Conservation (phyloP, 2,888 invertebrate species). For the Baronia brevicornis region DNA sequence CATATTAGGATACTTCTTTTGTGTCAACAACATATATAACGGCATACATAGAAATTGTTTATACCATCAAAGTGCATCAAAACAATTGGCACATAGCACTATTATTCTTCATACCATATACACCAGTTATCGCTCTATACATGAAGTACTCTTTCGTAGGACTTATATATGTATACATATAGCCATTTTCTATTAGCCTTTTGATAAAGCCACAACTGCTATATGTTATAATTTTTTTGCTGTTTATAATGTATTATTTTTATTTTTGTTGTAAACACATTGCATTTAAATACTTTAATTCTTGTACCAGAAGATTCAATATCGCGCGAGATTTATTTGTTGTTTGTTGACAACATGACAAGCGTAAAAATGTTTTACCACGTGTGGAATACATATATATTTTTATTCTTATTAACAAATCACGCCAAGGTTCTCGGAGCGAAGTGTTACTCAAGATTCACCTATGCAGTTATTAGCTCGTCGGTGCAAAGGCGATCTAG, state of each 20-base stretch:
- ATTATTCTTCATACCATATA: constrained; percentile 5
- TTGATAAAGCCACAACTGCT: constrained; percentile 24
- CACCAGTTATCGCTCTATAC: constrained; percentile 13
- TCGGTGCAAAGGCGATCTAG: constrained; percentile 22
- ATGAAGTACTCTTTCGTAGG: constrained; percentile 24
- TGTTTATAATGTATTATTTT: background rate
- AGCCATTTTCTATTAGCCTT: constrained; percentile 33
- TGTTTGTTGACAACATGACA: constrained; percentile 4
- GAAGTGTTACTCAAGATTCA: constrained; percentile 28
- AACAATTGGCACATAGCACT: constrained; percentile 34
- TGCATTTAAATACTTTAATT: background rate
- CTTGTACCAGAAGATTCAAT: constrained; percentile 5
- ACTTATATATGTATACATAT: constrained; percentile 18
- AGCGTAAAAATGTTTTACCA: constrained; percentile 30
- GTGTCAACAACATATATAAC: too few relatives aligned
- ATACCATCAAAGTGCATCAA: constrained; percentile 28
- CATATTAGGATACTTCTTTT: too few relatives aligned
- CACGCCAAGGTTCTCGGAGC: constrained; percentile 38
- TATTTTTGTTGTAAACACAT: background rate
- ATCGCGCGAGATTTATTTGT: constrained; percentile 6
- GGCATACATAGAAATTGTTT: too few relatives aligned
- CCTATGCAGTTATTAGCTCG: constrained; percentile 31
- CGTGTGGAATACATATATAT: constrained; percentile 30
- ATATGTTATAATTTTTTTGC: constrained; percentile 5
- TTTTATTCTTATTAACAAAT: constrained; percentile 43